A percentile compares a stretch with the other conserved stretches of the same genome.
These are phyloP conservation scores for Eubucco bourcierii DNA, from an alignment of 2,113 vertebrate genomes.

Conservation along the genomic window DNA sequence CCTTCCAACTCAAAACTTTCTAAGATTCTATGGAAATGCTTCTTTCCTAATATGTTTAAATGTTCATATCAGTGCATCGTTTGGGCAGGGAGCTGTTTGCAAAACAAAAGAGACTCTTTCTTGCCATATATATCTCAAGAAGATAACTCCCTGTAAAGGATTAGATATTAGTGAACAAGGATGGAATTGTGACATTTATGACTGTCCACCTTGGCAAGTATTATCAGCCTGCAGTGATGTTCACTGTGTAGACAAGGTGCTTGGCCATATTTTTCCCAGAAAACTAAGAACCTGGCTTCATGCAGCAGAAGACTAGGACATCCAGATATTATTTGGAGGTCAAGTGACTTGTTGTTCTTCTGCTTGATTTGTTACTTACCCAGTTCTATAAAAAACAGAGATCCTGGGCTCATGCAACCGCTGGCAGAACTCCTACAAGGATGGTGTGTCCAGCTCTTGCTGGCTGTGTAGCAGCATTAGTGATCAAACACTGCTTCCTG, in stretches of 20 bases:
- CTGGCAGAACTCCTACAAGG: conserved; percentile 4
- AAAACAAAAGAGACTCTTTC: background rate
- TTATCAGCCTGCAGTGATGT: background rate
- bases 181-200: background rate
- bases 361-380: conserved; percentile 8
- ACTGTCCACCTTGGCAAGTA: background rate
- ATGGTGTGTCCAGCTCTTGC: background rate
- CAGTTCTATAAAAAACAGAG: background rate
- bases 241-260: background rate
- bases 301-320: background rate
- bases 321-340: background rate
- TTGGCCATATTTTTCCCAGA: background rate
- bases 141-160: background rate
- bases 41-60: background rate
- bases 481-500: background rate
- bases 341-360: conserved; percentile 15
- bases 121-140: background rate
- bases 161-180: background rate
- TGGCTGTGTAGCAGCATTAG: background rate
- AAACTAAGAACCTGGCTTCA: background rate
- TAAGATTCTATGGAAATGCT: background rate
- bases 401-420: background rate
- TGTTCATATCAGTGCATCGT: background rate
- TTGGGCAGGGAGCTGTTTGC: background rate
- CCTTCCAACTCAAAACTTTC: background rate